A percentile compares a stretch with the other conserved stretches of the same genome.
phyloP scores from a whole-genome alignment of 30 jellyfish, hydroid and myxozoan species.

The Aurelia sp. region DNA sequence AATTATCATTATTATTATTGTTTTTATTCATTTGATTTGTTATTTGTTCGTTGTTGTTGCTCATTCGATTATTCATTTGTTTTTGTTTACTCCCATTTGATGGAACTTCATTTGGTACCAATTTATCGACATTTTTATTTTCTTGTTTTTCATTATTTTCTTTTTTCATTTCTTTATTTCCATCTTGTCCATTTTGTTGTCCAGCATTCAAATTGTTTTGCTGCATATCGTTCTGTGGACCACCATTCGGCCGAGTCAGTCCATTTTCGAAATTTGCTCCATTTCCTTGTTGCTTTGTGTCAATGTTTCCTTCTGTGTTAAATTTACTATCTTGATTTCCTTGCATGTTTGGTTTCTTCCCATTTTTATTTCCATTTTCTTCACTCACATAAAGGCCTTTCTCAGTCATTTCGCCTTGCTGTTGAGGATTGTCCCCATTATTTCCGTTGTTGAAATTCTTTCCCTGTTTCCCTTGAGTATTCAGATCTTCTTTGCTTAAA shows the following conservation, averaged over 20 bases:
- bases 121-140: not conserved
- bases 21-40: not conserved
- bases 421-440: not conserved
- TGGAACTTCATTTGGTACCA: constrained; percentile 9
- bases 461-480: constrained; percentile 41
- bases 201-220: not conserved
- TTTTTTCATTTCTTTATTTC: not conserved
- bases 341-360: not conserved
- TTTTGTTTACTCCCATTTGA: not conserved
- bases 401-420: constrained; percentile 12
- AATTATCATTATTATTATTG: not conserved
- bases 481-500: constrained; percentile 46
- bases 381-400: constrained; percentile 10
- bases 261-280: not conserved
- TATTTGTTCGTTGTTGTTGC: not conserved
- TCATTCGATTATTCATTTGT: not conserved
- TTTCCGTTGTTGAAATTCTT: not conserved
- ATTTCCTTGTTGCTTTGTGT: not conserved
- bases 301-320: not conserved
- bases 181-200: not conserved
- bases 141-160: not conserved
- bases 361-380: not conserved
- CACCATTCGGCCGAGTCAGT: not conserved
- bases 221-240: not conserved
- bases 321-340: not conserved